A percentile compares a stretch with the other conserved stretches of the same genome.
These are phyloP conservation scores for Buceros bicornis DNA, from an alignment of 2,797 vertebrate species.

Conservation along the genomic window DNA sequence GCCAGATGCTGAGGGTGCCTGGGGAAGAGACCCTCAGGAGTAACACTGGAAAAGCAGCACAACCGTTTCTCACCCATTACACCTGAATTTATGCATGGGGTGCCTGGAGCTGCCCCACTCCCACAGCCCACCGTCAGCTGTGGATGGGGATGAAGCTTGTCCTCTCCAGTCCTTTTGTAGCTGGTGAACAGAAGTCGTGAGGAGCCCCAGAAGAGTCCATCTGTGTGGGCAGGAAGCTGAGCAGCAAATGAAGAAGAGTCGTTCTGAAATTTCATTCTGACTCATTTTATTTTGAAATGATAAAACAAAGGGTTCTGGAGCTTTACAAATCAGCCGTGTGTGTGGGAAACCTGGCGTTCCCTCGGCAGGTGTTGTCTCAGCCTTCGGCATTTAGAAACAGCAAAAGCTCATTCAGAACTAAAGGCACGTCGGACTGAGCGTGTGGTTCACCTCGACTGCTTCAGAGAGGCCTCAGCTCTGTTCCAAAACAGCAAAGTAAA, in stretches of 20 bases:
- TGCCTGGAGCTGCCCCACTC: background rate
- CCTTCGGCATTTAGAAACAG: background rate
- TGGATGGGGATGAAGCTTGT: no score
- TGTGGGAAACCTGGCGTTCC: background rate
- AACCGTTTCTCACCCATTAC: rapidly evolving
- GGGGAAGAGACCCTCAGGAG: background rate
- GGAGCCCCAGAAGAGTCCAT: background rate
- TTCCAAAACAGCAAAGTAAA: background rate
- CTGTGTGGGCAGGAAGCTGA: background rate
- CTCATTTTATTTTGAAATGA: background rate
- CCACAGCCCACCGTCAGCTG: background rate
- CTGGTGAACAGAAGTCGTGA: background rate
- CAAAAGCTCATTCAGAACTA: background rate
- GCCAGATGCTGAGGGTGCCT: rapidly evolving
- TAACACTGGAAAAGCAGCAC: background rate
- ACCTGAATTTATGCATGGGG: rapidly evolving
- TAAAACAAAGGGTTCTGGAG: background rate
- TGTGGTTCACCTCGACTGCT: background rate
- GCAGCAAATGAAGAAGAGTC: background rate
- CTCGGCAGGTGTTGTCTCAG: background rate
- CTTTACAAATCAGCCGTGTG: background rate
- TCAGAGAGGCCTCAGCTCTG: background rate
- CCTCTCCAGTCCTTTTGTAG: no score
- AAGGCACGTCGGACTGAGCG: rapidly evolving
- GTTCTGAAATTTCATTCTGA: background rate